These are phyloP conservation scores for Lepidurus arcticus DNA, from an alignment of 1,140 invertebrate species.

Conservation along the genomic window DNA sequence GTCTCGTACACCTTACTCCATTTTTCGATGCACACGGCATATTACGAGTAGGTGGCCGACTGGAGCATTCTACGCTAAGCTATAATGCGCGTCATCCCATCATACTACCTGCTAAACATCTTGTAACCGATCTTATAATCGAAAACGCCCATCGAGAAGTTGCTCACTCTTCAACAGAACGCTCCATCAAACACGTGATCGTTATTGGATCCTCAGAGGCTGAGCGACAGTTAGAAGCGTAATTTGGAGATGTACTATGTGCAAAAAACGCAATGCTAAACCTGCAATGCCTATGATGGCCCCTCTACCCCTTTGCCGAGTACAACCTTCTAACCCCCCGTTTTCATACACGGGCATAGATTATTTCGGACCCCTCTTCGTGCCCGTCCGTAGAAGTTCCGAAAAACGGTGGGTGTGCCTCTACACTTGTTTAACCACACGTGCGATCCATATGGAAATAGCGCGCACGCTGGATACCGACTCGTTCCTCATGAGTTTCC, in stretches of 20 bases:
- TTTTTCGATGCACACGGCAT: slow-evolving; percentile 7
- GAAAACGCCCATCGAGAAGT: background rate
- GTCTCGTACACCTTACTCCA: slow-evolving; percentile 5
- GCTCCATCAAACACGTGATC: slow-evolving; percentile 21
- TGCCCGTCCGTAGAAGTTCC: background rate
- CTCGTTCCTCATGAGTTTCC: slow-evolving; percentile 32
- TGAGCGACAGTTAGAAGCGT: slow-evolving; percentile 9
- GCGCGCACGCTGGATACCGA: slow-evolving; percentile 33
- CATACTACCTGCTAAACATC: background rate
- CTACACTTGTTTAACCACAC: slow-evolving; percentile 26
- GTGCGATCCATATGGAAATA: slow-evolving; percentile 38
- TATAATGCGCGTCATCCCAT: background rate
- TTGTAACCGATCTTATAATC: slow-evolving; percentile 1
- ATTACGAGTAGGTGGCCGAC: slow-evolving; percentile 4
- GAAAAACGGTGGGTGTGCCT: slow-evolving; percentile 22
- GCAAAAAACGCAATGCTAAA: background rate
- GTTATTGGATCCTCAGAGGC: slow-evolving; percentile 32
- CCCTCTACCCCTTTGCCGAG: slow-evolving; percentile 5
- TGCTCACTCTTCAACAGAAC: background rate
- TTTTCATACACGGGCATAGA: slow-evolving; percentile 21
- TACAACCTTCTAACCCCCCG: background rate
- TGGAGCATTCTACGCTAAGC: background rate
- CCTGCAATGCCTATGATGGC: slow-evolving; percentile 27
- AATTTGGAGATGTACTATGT: background rate
- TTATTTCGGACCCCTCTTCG: slow-evolving; percentile 24